A percentile compares a stretch with the other conserved stretches of the same genome.
Evolutionary conservation across 2,113 vertebrate genomes (phyloP).

Genomic region (Mesitornis unicolor): DNA sequence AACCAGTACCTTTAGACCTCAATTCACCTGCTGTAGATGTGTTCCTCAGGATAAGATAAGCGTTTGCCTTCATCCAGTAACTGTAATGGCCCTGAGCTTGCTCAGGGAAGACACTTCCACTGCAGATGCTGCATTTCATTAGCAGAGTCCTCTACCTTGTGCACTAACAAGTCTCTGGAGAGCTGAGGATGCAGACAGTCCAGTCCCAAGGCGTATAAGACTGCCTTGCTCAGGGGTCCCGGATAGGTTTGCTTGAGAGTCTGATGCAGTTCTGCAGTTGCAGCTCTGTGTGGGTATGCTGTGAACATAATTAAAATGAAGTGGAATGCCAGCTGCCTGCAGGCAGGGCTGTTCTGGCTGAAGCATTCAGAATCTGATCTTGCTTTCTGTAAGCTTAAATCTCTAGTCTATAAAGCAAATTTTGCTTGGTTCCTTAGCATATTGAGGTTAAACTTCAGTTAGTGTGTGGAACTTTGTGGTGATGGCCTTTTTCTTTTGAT

Average conservation of each 20-base stretch:
- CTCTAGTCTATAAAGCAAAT: not conserved
- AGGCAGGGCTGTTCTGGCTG: not conserved
- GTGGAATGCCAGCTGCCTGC: not conserved
- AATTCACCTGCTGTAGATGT: not conserved
- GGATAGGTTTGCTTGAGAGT: not conserved
- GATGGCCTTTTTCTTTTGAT: not conserved
- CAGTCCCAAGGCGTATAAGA: not conserved
- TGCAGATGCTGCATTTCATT: not conserved
- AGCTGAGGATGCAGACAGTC: not conserved
- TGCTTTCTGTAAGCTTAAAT: not conserved
- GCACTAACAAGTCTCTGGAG: not conserved
- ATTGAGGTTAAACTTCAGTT: conserved; percentile 28
- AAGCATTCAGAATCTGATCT: not conserved
- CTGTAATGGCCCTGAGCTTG: not conserved
- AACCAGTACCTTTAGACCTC: not conserved
- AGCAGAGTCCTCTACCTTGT: not conserved
- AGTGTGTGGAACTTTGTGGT: not conserved
- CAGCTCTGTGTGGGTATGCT: not conserved
- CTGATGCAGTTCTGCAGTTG: not conserved
- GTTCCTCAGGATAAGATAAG: not conserved
- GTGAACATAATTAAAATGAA: not conserved
- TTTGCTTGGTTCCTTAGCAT: not conserved
- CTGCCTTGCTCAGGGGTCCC: not conserved
- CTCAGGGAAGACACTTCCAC: fast-evolving
- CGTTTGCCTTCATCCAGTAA: not conserved